These are phyloP conservation scores for Thermophis baileyi DNA, from an alignment of 2,113 vertebrate genomes.

Conservation along the genomic window DNA sequence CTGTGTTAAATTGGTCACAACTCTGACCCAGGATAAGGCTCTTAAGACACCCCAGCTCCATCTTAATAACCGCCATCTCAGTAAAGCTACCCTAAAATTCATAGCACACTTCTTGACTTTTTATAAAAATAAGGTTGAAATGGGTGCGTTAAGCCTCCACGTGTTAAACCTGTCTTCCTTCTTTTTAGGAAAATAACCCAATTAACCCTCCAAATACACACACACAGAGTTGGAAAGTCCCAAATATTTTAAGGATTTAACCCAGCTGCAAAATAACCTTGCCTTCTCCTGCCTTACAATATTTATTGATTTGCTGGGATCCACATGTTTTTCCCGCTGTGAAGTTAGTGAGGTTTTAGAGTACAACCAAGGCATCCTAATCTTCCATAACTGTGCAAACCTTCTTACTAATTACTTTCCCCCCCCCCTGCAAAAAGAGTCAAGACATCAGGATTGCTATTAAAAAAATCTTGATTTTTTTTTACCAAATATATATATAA, in stretches of 20 bases:
- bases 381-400: background rate
- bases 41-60: background rate
- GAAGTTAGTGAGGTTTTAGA: background rate
- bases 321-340: fast-evolving
- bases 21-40: background rate
- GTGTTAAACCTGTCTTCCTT: background rate
- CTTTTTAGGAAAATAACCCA: background rate
- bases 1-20: background rate
- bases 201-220: background rate
- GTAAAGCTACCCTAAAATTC: background rate
- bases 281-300: background rate
- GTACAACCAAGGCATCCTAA: background rate
- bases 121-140: background rate
- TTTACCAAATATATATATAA: slow-evolving; percentile 28
- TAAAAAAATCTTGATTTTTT: background rate
- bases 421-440: background rate
- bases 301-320: background rate
- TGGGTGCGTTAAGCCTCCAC: background rate
- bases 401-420: background rate
- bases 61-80: background rate
- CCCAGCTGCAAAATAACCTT: background rate
- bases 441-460: background rate
- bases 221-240: background rate
- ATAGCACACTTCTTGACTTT: background rate
- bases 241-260: background rate